Percentiles rank a stretch among this genome's conserved stretches.
These are phyloP conservation scores for Scaptodrosophila latifasciaeformis DNA, from an alignment of 2,888 invertebrate species.

Conservation along the genomic window DNA sequence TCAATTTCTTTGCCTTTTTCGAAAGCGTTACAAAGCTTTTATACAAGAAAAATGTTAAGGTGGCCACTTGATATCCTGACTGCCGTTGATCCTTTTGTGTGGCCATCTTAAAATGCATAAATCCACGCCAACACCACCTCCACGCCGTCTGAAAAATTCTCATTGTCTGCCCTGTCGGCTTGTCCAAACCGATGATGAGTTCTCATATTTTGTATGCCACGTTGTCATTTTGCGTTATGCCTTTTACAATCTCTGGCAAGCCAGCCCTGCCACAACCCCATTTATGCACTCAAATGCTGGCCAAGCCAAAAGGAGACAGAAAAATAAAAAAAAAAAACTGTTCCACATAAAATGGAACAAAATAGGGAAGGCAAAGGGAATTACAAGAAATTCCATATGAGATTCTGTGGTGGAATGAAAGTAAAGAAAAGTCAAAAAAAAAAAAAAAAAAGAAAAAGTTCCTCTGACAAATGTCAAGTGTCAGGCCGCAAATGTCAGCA, in stretches of 20 bases:
- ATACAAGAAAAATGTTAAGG: not conserved
- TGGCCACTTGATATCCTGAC: not conserved
- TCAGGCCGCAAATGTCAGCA: slow-evolving; percentile 58
- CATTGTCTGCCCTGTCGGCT: slow-evolving; percentile 22
- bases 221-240: slow-evolving; percentile 8
- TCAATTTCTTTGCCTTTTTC: too few species aligned
- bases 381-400: too few species aligned
- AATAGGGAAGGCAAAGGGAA: slow-evolving; percentile 23
- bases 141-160: too few species aligned
- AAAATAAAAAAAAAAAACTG: slow-evolving; percentile 11
- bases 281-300: not conserved
- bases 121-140: slow-evolving; percentile 3
- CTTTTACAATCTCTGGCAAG: slow-evolving; percentile 1
- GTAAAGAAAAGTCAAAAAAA: not conserved
- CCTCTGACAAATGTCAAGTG: slow-evolving; percentile 53
- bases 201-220: slow-evolving; percentile 34
- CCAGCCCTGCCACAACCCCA: not conserved
- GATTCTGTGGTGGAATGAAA: too few species aligned
- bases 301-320: not conserved
- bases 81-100: not conserved
- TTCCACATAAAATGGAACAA: slow-evolving; percentile 10
- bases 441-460: slow-evolving; percentile 14
- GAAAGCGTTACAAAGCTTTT: too few species aligned
- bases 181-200: slow-evolving; percentile 33
- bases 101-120: slow-evolving; percentile 7